A percentile compares a stretch with the other conserved stretches of the same genome.
These are phyloP conservation scores for Pelosia muscerda DNA, from an alignment of 2,888 invertebrate genomes.

Conservation along the genomic window DNA sequence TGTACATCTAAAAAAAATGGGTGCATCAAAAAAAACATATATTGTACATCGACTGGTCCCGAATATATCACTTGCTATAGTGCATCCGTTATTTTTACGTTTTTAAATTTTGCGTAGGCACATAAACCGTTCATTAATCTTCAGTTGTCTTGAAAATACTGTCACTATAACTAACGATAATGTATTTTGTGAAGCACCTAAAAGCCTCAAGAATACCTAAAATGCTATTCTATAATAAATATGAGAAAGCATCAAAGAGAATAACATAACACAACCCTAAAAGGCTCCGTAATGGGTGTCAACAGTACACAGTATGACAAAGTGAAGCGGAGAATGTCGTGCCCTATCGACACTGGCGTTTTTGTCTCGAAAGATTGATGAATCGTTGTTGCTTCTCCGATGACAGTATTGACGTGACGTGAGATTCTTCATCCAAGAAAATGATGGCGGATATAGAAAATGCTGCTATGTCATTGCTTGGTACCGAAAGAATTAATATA, in stretches of 20 bases:
- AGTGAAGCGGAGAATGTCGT: constrained; percentile 65
- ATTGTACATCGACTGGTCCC: too few species aligned
- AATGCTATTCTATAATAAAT: constrained; percentile 17
- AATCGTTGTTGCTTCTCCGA: constrained; percentile 56
- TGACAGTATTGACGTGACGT: constrained; percentile 66
- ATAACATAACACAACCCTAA: constrained; percentile 21
- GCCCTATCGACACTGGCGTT: constrained; percentile 72
- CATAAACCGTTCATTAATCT: not conserved
- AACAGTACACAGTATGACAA: constrained; percentile 58
- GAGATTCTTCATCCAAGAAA: constrained; percentile 52
- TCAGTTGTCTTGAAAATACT: not conserved
- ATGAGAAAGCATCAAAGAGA: constrained; percentile 26
- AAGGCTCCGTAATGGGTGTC: constrained; percentile 43
- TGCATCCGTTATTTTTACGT: not conserved
- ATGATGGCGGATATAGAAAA: constrained; percentile 33
- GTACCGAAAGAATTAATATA: not conserved
- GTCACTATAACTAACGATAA: not conserved
- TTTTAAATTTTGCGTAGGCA: not conserved
- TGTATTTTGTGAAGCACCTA: not conserved
- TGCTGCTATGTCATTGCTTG: constrained; percentile 30
- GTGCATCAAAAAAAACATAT: too few species aligned
- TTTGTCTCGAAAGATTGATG: constrained; percentile 80
- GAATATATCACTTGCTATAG: not conserved
- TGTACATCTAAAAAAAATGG: too few species aligned
- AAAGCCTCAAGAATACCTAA: constrained; percentile 7